Conservation (phyloP, 2,113 vertebrate genomes). For the Gracilinanus agilis region DNA sequence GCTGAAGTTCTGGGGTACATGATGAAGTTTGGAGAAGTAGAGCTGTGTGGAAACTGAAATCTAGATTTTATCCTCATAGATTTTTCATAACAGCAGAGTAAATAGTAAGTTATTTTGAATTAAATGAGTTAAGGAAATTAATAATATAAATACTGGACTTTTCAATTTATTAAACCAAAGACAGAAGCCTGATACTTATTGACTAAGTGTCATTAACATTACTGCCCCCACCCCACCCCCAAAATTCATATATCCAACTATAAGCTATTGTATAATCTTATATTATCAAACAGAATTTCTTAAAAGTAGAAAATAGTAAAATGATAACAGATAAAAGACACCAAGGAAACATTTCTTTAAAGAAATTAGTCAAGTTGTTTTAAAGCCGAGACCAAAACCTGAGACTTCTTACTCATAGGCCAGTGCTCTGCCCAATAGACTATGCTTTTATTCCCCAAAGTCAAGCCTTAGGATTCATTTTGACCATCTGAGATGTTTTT, state of each 20-base stretch:
- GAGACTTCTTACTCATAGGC: background rate
- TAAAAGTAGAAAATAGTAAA: background rate
- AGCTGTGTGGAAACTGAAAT: background rate
- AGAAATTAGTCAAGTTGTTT: background rate
- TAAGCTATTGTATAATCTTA: background rate
- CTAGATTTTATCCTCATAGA: background rate
- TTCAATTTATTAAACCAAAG: background rate
- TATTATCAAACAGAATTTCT: background rate
- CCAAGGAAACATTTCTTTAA: background rate
- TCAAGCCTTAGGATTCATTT: background rate
- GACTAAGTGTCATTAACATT: background rate
- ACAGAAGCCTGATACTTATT: background rate
- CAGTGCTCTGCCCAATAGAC: background rate
- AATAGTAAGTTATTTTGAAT: background rate
- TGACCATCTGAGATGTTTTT: constrained; percentile 5
- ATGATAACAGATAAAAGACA: background rate
- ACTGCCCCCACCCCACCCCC: background rate
- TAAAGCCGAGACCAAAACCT: background rate
- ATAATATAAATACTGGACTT: background rate
- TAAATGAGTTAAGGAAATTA: background rate
- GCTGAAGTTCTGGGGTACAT: background rate
- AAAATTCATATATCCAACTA: background rate
- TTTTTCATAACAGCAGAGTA: background rate
- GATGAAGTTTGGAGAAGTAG: background rate
- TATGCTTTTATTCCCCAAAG: background rate